Base-by-base conservation (phyloP, 2,113 vertebrate genomes). In the Oostethus manadensis region DNA sequence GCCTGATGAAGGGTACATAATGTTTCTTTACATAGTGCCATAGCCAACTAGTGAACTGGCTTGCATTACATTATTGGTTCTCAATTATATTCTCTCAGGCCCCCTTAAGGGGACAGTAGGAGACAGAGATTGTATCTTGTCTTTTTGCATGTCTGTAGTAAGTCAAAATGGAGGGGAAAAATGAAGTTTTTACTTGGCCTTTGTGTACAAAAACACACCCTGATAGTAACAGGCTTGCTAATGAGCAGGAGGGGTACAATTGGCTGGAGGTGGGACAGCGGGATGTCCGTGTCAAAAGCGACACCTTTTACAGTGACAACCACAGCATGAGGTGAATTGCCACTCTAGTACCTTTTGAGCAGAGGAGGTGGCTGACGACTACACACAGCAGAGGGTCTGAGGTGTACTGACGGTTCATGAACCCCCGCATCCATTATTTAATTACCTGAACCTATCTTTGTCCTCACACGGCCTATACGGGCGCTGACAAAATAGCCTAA, bases 391-490 rank as follows among this genome's bases (percentile, higher is more conserved):
- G 42, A 71, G 22, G 54, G 51, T 51, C 46, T 8, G 14, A 63
- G 26, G 43, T 22, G 21, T 29, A 15, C 17, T 22, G 42, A 50
- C 3, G 22, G 17, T 33, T 64, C 11, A 21, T 60, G 68, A 72
- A 77, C 64, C 68, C 56, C 64, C 68, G 54, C 49, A 68, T 51
- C 60, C 60, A 73, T 64, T 73, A 78, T 71, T 68, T 46, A 76
- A 73, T 75, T 64, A 74, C 46, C 44, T 21, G 64, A 73, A 50
- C 23, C 21, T 4, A 23, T 23, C 21, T 13, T 21, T 10, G 17
- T 21, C 48, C 11, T 47, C 53, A 68, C 2, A 23, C 33, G 9
- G 35, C 21, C 35, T 22, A 58, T 64, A 42, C 42, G 38, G 3
- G 38, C 2, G 13, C 35, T 38, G 10, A 11, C 10, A 38, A 38